Evolutionary conservation across 2,113 vertebrate genomes (phyloP), one percentile per base, ranked within the genome.

Genomic region (Monopterus albus): DNA sequence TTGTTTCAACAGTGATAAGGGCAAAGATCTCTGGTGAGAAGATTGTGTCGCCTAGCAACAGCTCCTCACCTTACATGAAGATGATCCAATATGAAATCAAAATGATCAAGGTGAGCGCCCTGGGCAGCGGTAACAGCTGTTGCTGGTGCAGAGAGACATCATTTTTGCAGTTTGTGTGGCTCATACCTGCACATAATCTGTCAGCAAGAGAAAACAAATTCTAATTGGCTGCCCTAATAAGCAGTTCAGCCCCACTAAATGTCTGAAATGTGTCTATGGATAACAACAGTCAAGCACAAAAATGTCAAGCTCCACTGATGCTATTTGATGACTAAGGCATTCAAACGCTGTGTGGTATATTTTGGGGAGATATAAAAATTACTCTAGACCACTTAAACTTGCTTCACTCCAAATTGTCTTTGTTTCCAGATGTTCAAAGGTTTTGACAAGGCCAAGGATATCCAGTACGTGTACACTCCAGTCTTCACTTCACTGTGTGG

Each of bases 21-120:
- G 97, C 95, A 81, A 96, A 95, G 91, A 92, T 99, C 79, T 87
- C 88, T 14, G 94, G 94, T 29, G 95, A 98, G 88, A 97, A 96
- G 89, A 94, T 95, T 77, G 92, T 96, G 88, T 93, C 94, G 80
- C 92, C 94, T 84, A 94, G 92, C 40, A 88, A 94, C 72, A 91
- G 93, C 73, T 93, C 94, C 72, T 91, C 90, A 31, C 90, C 95
- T 35, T 92, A 92, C 84, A 92, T 95, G 92, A 96, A 96, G 92
- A 91, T 95, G 94, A 95, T 97, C 90, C 94, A 92, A 80, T 98
- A 98, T 81, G 95, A 95, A 92, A 95, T 99, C 91, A 96, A 98
- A 93, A 93, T 96, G 93, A 96, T 96, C 88, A 97, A 99, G 97
- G 97, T 98, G 93, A 93, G 92, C 49, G 43, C 45, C 35, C 49